Evolutionary conservation across 2,113 vertebrate species (phyloP).

Genomic region (Saccopteryx leptura): DNA sequence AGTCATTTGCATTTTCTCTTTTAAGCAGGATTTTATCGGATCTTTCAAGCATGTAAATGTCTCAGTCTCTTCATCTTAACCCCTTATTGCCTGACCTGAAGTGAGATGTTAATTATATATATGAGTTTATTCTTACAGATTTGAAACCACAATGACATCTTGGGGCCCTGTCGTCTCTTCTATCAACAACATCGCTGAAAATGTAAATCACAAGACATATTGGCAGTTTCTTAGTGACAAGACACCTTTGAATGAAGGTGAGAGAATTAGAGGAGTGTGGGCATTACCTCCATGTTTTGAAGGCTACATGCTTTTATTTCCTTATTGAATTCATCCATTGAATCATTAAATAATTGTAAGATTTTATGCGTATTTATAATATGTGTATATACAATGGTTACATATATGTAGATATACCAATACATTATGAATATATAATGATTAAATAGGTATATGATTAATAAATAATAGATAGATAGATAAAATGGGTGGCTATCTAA

Average conservation of each 20-base stretch:
- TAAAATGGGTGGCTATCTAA: neutral
- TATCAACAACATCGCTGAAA: conserved; percentile 82
- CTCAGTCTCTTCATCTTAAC: neutral
- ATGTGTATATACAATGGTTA: neutral
- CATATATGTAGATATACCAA: neutral
- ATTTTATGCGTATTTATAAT: neutral
- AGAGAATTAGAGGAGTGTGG: neutral
- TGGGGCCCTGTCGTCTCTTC: conserved; percentile 85
- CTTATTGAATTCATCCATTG: neutral
- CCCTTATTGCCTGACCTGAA: neutral
- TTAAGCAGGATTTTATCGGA: neutral
- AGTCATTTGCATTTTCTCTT: neutral
- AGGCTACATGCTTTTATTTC: neutral
- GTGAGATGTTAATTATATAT: neutral
- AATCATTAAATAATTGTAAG: neutral
- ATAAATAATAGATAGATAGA: neutral
- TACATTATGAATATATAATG: neutral
- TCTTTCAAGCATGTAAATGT: neutral
- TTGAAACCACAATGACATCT: conserved; percentile 73
- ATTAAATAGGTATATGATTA: neutral
- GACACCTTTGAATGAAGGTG: conserved; percentile 81
- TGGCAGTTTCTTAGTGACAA: conserved; percentile 85
- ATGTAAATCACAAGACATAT: conserved; percentile 77
- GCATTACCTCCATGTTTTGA: neutral
- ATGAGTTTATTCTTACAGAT: conserved; percentile 75